Evolutionary conservation across 2,888 invertebrate species (phyloP), one percentile per base, ranked within the genome.

Genomic region (Zhuqinia jingwanae): DNA sequence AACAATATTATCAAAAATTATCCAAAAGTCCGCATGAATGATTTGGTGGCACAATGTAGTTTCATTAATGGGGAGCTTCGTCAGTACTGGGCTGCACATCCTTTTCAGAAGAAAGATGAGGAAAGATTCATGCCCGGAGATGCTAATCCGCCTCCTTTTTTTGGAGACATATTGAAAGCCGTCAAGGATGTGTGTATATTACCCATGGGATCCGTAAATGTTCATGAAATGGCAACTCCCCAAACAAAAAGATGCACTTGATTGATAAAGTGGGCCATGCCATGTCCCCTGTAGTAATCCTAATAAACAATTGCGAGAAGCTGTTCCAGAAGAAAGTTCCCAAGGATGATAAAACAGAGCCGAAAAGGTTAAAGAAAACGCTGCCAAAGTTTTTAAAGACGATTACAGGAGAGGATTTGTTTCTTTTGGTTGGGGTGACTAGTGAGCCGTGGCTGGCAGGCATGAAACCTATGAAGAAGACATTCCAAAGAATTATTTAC

Each of bases 351-450:
- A 96, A 96, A 92, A 96, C 96, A 0, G 98, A 99, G 92, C 98
- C 98, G 0, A 98, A 98, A 92, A 94, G 98, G 82, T 92, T 99
- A 90, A 98, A 97, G 92, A 99, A 98, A 92, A 98, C 98, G 93
- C 93, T 99, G 60, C 96, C 97, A 0, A 98, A 98, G 92, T 94
- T 98, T 30, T 95, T 98, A 17, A 98, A 97, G 93, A 73, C 95
- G 95, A 86, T 98, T 80, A 95, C 95, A 76, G 94, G 95, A 1
- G 98, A 98, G 92, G 98, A 98, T 92, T 94, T 95, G 30, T 95
- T 98, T 0, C 93, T 97, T 90, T 94, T 98, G 65, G 94, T 98
- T 30, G 98, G 98, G 0, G 96, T 96, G 0, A 95, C 97, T 0
- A 94, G 94, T 90, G 94, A 95, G 77, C 98, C 98, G 0, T 98